A percentile compares a stretch with the other conserved stretches of the same genome.
Conservation (phyloP, 2,888 invertebrate species). For the Leptopilina myrica region DNA sequence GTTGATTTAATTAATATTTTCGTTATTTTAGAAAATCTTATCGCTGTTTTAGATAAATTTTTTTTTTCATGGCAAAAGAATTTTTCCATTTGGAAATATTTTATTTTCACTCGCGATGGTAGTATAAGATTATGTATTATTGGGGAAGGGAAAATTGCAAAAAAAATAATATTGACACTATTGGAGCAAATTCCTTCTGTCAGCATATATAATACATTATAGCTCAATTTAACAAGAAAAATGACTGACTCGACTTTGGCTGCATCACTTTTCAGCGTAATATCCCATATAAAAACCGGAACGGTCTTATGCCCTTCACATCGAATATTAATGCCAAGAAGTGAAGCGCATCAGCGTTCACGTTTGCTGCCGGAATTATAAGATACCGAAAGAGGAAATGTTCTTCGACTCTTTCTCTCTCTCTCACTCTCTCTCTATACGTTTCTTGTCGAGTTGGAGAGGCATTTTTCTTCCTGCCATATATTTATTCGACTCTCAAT, state of each 20-base stretch:
- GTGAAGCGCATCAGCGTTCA: slow-evolving; percentile 26
- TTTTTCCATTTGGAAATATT: no score
- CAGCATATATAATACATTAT: slow-evolving; percentile 29
- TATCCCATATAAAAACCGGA: slow-evolving; percentile 28
- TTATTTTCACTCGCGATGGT: no score
- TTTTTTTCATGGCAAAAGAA: no score
- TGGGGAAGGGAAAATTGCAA: not conserved
- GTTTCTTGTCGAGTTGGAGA: not conserved
- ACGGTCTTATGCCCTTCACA: slow-evolving; percentile 17
- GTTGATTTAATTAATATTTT: no score
- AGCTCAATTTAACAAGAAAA: slow-evolving; percentile 30
- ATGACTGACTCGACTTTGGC: slow-evolving; percentile 10
- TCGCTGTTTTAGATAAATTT: no score
- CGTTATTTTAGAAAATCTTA: no score
- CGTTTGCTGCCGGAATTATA: slow-evolving; percentile 22
- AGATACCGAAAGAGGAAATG: slow-evolving; percentile 3
- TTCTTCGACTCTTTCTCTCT: slow-evolving; percentile 3
- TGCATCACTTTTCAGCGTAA: slow-evolving; percentile 28
- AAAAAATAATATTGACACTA: not conserved
- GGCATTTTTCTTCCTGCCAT: slow-evolving; percentile 9
- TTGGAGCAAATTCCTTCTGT: slow-evolving; percentile 1
- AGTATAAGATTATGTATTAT: not conserved
- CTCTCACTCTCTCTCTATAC: not conserved
- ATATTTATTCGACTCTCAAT: slow-evolving; percentile 22
- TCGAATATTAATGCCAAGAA: slow-evolving; percentile 33